Evolutionary conservation across 2,797 vertebrate species (phyloP).

Genomic region (Periophthalmus magnuspinnatus): DNA sequence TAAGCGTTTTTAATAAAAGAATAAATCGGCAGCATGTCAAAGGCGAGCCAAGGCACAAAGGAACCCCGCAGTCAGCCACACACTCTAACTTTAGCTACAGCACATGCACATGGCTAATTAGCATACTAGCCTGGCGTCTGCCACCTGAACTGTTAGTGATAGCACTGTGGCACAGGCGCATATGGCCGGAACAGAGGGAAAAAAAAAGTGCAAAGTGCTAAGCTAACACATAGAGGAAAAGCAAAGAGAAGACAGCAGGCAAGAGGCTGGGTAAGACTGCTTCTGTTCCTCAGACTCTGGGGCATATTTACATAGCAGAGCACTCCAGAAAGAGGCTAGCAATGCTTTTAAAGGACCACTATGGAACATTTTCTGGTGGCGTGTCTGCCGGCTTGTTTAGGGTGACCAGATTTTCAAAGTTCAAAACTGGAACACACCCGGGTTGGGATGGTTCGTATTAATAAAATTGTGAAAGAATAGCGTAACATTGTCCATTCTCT

Average conservation of each 20-base stretch:
- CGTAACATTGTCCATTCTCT: too few relatives aligned
- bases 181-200: slow-evolving; percentile 18
- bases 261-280: neutral
- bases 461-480: too few relatives aligned
- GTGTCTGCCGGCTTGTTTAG: too few relatives aligned
- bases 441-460: too few relatives aligned
- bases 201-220: slow-evolving; percentile 9
- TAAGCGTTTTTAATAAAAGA: slow-evolving; percentile 4
- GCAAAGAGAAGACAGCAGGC: slow-evolving; percentile 9
- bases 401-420: too few relatives aligned
- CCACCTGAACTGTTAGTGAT: slow-evolving; percentile 47
- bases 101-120: slow-evolving; percentile 63
- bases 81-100: slow-evolving; percentile 8
- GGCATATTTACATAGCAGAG: neutral
- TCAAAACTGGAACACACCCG: too few relatives aligned
- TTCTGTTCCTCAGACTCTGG: slow-evolving; percentile 15
- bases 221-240: slow-evolving; percentile 7
- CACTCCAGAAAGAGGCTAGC: neutral
- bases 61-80: slow-evolving; percentile 20
- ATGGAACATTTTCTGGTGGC: too few relatives aligned
- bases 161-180: slow-evolving; percentile 23
- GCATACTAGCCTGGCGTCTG: slow-evolving; percentile 48
- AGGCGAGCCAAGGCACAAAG: neutral
- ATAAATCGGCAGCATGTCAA: neutral
- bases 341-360: neutral